Percentiles rank a stretch among this genome's conserved stretches.
phyloP scores from a whole-genome alignment of 2,888 invertebrate species.

The Choreutis nemorana region DNA sequence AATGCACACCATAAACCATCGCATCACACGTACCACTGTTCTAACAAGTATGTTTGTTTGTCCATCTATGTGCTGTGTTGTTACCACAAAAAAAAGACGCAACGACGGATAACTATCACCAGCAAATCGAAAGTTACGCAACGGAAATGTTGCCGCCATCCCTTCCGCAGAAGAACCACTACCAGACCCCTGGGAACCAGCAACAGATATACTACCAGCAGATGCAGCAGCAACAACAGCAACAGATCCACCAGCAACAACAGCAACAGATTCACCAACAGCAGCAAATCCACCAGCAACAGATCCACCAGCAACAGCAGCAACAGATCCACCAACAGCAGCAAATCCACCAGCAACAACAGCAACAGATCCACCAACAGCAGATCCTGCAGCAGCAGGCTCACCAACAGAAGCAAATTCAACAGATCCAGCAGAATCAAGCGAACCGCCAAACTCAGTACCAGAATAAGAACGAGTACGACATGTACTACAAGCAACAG shows the following conservation, averaged over 20 bases:
- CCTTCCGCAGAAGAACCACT: slow-evolving; percentile 40
- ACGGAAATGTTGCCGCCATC: slow-evolving; percentile 47
- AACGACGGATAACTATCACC: slow-evolving; percentile 51
- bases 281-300: slow-evolving; percentile 18
- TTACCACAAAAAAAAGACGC: slow-evolving; percentile 26
- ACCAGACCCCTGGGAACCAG: slow-evolving; percentile 32
- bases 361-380: slow-evolving; percentile 10
- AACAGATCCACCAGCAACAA: slow-evolving; percentile 14
- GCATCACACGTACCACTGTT: too few relatives aligned
- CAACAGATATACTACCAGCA: slow-evolving; percentile 2
- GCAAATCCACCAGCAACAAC: slow-evolving; percentile 17
- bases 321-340: slow-evolving; percentile 8
- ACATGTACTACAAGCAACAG: slow-evolving; percentile 15
- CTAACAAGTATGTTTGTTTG: slow-evolving; percentile 23
- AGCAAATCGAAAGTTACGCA: slow-evolving; percentile 57
- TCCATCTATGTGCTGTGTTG: slow-evolving; percentile 13
- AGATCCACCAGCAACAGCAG: slow-evolving; percentile 13
- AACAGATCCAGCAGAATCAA: slow-evolving; percentile 15
- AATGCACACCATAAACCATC: too few relatives aligned
- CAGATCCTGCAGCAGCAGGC: slow-evolving; percentile 19
- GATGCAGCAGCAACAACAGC: slow-evolving; percentile 11
- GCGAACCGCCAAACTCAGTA: slow-evolving; percentile 11
- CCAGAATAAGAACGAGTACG: slow-evolving; percentile 7
- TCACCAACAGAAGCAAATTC: slow-evolving; percentile 33
- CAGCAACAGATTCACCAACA: slow-evolving; percentile 9